Evolutionary conservation across 23 tunicate species (phyloP), one percentile per base, ranked within the genome.

Genomic region (Ciona savignyi): DNA sequence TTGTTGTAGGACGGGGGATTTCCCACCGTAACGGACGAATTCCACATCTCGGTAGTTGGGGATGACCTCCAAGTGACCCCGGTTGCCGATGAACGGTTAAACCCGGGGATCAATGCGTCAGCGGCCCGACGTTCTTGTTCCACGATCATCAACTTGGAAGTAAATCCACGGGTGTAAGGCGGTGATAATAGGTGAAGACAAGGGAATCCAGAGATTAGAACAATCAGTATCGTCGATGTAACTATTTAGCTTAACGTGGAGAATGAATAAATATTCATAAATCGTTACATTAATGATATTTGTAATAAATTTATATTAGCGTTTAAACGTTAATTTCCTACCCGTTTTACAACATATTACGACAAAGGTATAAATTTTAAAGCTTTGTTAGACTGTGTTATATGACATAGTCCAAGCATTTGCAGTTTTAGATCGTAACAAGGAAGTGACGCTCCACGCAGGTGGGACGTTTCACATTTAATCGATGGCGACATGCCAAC

Each of bases 1-100:
- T 70, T 71, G 72, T 29, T 33, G 67, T 25, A 42, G 9, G 56
- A 42, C 9, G 56, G 56, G 56, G 56, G 56, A 15, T 42, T 42
- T 42, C 56, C 56, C 9, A 42, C 56, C 56, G 79, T 69, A 3
- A 69, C 48, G 1, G 79, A 3, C 22, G 81, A 77, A 33, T 72
- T 65, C 81, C 81, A 77, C 81, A 77, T 77, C 56, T 4, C 73
- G 2, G 15, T 27, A 23, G 73, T 33, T 69, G 15, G 23, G 25
- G 15, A 31, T 3, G 51, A 27, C 73, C 23, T 42, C 56, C 56
- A 42, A 15, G 9, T 42, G 56, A 42, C 56, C 56, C 56, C 56
- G 56, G 56, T 9, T 42, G 9, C 56, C 56, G 56, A 15, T 15
- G 56, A 42, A 42, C 56, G 56, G 56, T 42, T 42, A 42, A 42